Percentiles rank a stretch among this genome's conserved stretches.
These are phyloP conservation scores for Typhlichthys subterraneus DNA, from an alignment of 2,797 vertebrate species.

Conservation along the genomic window DNA sequence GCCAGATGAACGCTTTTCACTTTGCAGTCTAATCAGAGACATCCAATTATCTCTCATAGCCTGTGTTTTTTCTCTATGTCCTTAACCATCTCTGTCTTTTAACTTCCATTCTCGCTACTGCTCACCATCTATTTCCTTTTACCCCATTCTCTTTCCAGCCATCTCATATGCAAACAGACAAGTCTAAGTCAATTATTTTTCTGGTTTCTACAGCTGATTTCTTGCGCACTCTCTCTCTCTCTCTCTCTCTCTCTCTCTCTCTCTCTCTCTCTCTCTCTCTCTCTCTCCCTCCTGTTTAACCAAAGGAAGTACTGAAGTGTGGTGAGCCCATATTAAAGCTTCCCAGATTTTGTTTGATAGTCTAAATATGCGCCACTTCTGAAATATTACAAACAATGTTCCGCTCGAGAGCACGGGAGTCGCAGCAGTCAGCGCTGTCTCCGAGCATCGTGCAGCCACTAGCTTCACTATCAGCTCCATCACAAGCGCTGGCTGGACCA, in stretches of 20 bases:
- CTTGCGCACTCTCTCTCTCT: conserved; percentile 21
- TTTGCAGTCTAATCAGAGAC: conserved; percentile 46
- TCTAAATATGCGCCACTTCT: conserved; percentile 71
- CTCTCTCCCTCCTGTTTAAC: conserved; percentile 43
- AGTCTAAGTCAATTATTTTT: conserved; percentile 31
- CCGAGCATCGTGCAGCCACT: conserved; percentile 46
- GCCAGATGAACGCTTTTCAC: conserved; percentile 50
- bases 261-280: conserved; percentile 16
- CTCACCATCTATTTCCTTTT: conserved; percentile 29
- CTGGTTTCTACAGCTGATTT: conserved; percentile 29
- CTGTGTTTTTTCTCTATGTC: conserved; percentile 26
- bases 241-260: conserved; percentile 22
- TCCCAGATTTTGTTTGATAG: conserved; percentile 83
- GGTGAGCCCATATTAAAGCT: conserved; percentile 75
- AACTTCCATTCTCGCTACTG: conserved; percentile 53
- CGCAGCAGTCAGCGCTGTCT: conserved; percentile 47
- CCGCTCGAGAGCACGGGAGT: conserved; percentile 40
- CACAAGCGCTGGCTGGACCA: conserved; percentile 54
- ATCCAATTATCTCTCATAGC: conserved; percentile 44
- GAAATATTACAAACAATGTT: conserved; percentile 42
- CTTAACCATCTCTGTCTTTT: conserved; percentile 48
- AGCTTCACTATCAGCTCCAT: conserved; percentile 63
- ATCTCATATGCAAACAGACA: conserved; percentile 52
- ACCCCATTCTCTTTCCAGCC: conserved; percentile 40
- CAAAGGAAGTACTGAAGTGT: conserved; percentile 45